Base-by-base conservation (phyloP, 2,888 invertebrate genomes). In the Busseola fusca region DNA sequence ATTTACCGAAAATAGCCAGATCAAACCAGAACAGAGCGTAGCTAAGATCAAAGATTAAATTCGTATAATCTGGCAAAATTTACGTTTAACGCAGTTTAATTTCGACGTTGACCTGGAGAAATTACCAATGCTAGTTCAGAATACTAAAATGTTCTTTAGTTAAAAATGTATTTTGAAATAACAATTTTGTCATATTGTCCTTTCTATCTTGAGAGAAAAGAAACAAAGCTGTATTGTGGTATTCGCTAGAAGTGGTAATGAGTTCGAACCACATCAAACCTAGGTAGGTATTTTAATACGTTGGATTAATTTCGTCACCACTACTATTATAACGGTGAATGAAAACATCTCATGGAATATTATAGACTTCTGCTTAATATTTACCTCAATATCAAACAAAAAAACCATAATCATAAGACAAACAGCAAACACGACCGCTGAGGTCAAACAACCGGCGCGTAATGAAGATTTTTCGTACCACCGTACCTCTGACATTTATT, bases 401-500 rank as follows among this genome's bases (percentile, higher is more conserved):
- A 65, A 34, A 34, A 34, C 5, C 34, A 71, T 76, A 57, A 57
- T 37, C 50, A 66, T 73, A 74, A 73, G 64, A 73, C 56, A 66
- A 68, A 69, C 52, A 50, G 27, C 64, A 68, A 69, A 65, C 75
- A 78, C 83, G 74, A 81, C 78, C 69, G 59, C 70, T 73, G 56
- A 69, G 69, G 69, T 74, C 69, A 40, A 82, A 83, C 80, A 75
- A 80, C 79, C 76, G 72, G 50, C 50, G 40, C 71, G 56, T 84
- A 86, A 89, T 87, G 77, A 89, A 86, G 80, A 79, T 71, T 74
- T 81, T 79, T 68, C 69, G 40, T 73, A 69, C 72, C 42, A 27
- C 1, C n/a, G 4, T 25, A 50, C 48, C 60, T 40, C 45, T 37
- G 27, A 58, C 68, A 42, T 69, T 72, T 67, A 75, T 62, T 57